Base-by-base conservation (phyloP, 2,888 invertebrate genomes). In the Hirtodrosophila confusa region DNA sequence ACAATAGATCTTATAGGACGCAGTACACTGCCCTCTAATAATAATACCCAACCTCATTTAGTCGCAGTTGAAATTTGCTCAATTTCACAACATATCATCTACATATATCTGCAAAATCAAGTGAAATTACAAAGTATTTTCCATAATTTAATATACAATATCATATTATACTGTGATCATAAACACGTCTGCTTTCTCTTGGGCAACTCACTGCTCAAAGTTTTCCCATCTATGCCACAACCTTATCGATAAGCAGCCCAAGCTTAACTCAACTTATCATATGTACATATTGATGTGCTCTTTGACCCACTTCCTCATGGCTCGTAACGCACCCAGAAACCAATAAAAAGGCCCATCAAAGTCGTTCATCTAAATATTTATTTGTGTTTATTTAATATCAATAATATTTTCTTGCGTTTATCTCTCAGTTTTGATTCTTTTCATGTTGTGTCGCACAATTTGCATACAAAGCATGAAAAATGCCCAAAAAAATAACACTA, bases 281-380 rank as follows among this genome's bases (percentile, higher is more conserved):
- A 47, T 45, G 39, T 27, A 53, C 60, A 67, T 56, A 69, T 77
- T 77, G 69, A 61, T 78, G 65, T 58, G 47, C 41, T 43, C 45
- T 75, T 60, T 72, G 72, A 75, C 77, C 73, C 56, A 57, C 50
- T 72, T 77, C 55, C 43, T 40, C 33, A 37, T 39, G 29, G 60
- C 51, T n/a, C 27, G 23, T 24, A 69, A 58, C 62, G 69, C 75
- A 44, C 56, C 69, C 75, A 56, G 45, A 60, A 50, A 54, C 50
- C 66, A 27, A 80, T 60, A 51, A 55, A 68, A 64, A 54, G 11
- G 49, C 50, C 56, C 63, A 78, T 71, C 60, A 73, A 70, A 71
- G 50, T 67, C 55, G 69, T 79, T 75, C 71, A 72, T 78, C 65
- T 70, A 77, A 72, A 82, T 79, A 68, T 87, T 85, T 80, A 80